These are phyloP conservation scores for Campylomormyrus numenius DNA, from an alignment of 2,113 vertebrate genomes.

Conservation along the genomic window DNA sequence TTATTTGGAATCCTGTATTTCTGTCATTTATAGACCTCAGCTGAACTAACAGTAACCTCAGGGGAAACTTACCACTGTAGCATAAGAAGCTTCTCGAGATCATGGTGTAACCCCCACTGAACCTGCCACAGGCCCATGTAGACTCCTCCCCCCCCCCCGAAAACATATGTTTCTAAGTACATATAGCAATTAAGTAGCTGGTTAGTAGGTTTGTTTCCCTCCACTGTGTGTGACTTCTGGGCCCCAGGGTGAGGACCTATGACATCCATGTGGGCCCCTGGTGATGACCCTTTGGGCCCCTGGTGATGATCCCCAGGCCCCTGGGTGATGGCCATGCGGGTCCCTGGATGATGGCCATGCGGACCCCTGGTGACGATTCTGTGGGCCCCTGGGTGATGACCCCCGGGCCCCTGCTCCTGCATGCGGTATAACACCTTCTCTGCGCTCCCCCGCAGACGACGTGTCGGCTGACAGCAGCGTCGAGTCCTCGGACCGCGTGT, in stretches of 20 bases:
- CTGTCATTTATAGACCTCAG: not conserved
- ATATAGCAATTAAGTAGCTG: not conserved
- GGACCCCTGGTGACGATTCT: no score
- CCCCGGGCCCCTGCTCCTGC: not conserved
- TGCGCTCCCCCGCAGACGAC: slow-evolving; percentile 40
- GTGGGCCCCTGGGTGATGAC: not conserved
- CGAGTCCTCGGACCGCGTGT: slow-evolving; percentile 52
- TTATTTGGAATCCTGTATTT: not conserved
- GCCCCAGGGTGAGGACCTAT: no score
- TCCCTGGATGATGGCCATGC: no score
- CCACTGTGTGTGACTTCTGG: not conserved
- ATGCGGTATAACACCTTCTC: no score
- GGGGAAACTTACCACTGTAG: not conserved
- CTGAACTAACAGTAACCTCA: not conserved
- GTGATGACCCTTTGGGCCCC: accelerated
- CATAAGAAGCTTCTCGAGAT: not conserved
- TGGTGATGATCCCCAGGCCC: no score
- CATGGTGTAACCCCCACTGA: not conserved
- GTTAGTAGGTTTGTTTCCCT: not conserved
- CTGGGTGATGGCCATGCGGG: no score
- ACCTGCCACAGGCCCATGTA: no score
- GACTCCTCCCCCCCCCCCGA: not conserved
- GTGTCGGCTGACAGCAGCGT: slow-evolving; percentile 54
- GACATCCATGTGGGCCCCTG: not conserved
- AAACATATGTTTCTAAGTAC: no score